Base-by-base conservation (phyloP, 1,140 invertebrate genomes). In the Sipha flava region DNA sequence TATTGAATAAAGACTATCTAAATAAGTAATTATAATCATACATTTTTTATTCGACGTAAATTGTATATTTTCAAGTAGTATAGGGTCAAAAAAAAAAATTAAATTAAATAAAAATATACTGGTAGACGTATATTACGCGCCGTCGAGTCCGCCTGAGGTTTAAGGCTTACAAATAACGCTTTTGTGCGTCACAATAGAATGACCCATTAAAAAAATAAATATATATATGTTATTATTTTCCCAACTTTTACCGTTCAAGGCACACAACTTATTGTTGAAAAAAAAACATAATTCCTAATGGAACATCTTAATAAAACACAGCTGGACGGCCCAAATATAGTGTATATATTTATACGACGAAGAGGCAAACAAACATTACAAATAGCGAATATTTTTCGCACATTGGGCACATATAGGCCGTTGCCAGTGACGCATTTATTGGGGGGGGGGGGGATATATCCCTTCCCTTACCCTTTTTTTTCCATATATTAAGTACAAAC, bases 181-280 rank as follows among this genome's bases (percentile, higher is more conserved):
- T 66, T 66, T 66, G 62, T 66, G 62, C 62, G 37, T 66, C 34
- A 66, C 62, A 66, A 66, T 66, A 40, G 62, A 40, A 10, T 66
- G 62, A 66, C 62, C 62, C 62, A 40, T 40, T 66, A 66, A 66
- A 64, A 37, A 64, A 64, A 59, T n/a, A 31, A 31, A 59, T 31
- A 62, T 34, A 12, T 37, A 21, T 64, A 31, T 31, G 7, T 31
- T 37, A n/a, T 12, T 66, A 21, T 66, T 66, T 66, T 23, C 34
- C 31, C 62, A 37, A 66, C 34, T 66, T 66, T 64, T 40, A 64
- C 59, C 59, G 59, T 64, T 64, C 18, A 21, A 66, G 3, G n/a
- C n/a, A 18, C 16, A 66, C 34, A 66, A 23, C 40, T 66, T 66
- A 40, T 66, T 66, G 34, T 66, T 66, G 3, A 43, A 14, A 37